Conservation (phyloP, 2,113 vertebrate species). For the Saccopteryx bilineata region DNA sequence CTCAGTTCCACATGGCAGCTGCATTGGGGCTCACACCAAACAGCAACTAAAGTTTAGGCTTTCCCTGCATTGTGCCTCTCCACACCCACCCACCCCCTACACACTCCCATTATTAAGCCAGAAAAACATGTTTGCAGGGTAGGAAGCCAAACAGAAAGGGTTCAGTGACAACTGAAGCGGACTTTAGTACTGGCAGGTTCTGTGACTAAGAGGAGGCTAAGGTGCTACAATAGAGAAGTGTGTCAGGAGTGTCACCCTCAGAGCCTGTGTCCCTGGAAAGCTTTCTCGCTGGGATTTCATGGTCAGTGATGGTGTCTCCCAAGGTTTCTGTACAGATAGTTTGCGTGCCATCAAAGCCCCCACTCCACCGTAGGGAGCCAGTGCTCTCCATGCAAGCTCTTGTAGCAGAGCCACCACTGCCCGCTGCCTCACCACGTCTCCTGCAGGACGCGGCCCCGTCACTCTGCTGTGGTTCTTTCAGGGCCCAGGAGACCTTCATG, state of each 20-base stretch:
- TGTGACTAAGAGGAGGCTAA: neutral
- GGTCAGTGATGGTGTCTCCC: neutral
- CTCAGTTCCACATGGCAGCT: too few relatives aligned
- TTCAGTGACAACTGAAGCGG: neutral
- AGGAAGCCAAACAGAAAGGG: neutral
- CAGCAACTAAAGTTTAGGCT: neutral
- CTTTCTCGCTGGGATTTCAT: neutral
- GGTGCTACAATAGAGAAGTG: too few relatives aligned
- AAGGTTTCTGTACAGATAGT: neutral
- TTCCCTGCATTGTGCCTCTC: neutral
- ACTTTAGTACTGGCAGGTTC: neutral
- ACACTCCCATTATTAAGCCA: neutral
- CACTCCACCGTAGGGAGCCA: fast-evolving
- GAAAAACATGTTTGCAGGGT: neutral
- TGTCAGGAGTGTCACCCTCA: neutral
- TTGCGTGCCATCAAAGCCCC: neutral
- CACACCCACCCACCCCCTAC: neutral
- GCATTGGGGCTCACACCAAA: neutral
- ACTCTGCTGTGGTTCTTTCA: constrained; percentile 80
- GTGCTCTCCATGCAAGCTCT: fast-evolving
- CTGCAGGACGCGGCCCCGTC: fast-evolving
- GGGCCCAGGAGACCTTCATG: constrained; percentile 98
- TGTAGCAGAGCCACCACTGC: neutral
- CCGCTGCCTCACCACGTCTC: neutral
- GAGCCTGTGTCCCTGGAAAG: neutral